phyloP scores from a whole-genome alignment of 2,888 invertebrate species.

The Pantelozetes paolii region DNA sequence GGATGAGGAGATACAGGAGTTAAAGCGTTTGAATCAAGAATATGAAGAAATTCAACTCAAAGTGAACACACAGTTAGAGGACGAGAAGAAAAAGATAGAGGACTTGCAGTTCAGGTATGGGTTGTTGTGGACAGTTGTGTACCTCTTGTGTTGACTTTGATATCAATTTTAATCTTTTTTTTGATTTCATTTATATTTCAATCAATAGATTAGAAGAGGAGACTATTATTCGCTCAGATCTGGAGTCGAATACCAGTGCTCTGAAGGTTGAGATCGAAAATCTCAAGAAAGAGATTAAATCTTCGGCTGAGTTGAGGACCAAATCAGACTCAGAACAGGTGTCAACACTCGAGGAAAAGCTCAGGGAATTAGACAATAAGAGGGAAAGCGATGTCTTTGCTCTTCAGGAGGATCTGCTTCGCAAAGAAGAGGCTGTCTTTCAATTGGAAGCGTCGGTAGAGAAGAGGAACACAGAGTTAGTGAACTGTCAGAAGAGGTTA shows the following conservation, averaged over 20 bases:
- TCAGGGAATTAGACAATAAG: constrained; percentile 48
- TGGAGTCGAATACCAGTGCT: constrained; percentile 57
- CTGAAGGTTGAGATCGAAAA: constrained; percentile 38
- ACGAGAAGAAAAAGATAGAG: constrained; percentile 52
- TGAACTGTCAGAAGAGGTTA: constrained; percentile 44
- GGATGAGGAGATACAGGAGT: constrained; percentile 43
- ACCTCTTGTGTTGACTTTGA: neutral
- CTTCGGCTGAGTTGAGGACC: constrained; percentile 40
- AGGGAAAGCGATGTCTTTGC: constrained; percentile 38
- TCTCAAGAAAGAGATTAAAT: constrained; percentile 30
- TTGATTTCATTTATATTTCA: neutral
- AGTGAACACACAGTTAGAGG: constrained; percentile 51
- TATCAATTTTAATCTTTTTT: neutral
- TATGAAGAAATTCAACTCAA: constrained; percentile 53
- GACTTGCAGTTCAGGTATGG: constrained; percentile 73
- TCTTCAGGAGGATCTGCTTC: constrained; percentile 45
- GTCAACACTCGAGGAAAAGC: constrained; percentile 8
- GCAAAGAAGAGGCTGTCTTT: constrained; percentile 46
- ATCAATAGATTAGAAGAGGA: constrained; percentile 70
- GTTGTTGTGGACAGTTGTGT: neutral
- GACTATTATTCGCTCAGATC: constrained; percentile 77
- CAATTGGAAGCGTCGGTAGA: constrained; percentile 46
- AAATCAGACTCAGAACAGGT: constrained; percentile 42
- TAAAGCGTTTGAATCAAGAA: constrained; percentile 53
- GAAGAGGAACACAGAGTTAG: constrained; percentile 45